Base-by-base conservation (phyloP, 2,888 invertebrate species). In the Halocaridina rubra region DNA sequence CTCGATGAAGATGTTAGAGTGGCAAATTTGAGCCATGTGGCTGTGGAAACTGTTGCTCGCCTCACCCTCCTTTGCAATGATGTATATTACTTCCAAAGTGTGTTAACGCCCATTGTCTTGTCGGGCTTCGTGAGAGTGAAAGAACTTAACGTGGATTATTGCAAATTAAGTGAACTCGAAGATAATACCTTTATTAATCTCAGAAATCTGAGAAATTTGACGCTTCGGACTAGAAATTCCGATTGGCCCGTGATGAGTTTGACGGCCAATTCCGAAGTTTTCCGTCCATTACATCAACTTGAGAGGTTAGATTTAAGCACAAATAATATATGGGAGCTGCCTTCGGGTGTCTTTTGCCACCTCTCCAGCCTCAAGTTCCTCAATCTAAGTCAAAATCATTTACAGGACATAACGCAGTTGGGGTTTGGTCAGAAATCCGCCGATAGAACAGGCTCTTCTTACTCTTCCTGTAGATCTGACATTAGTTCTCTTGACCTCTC, bases 291-390 rank as follows among this genome's bases (percentile, higher is more conserved):
- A 89, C 93, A 94, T 90, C 96, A 96, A 91, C 92, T 97, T 76
- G 95, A 95, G 90, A 93, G 93, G 84, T 92, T 97, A 90, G 95
- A 96, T 91, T 92, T 97, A 91, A 94, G 94, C 90, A 94, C 95
- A 91, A 97, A 96, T 92, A 96, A 96, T 92, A 93, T 97, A 88
- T 93, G 95, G 89, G 94, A 94, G 88, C 91, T 97, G 90, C 96
- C 96, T 67, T 94, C 95, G 89, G 89, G 93, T 94, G 88, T 89
- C 19, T 94, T 96, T 90, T 96, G 95, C 90, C 94, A 94, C 39
- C 91, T 95, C 79, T 39, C 85, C 16, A 93, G 93, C 90, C 92
- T 96, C 85, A 93, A 93, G 88, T 93, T 93, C 88, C 91, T 96
- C 79, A 96, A 96, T 90, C 92, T 96, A 88, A 95, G 95, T 75